Evolutionary conservation across 2,113 vertebrate species (phyloP).

Genomic region (Terrapene triunguis): DNA sequence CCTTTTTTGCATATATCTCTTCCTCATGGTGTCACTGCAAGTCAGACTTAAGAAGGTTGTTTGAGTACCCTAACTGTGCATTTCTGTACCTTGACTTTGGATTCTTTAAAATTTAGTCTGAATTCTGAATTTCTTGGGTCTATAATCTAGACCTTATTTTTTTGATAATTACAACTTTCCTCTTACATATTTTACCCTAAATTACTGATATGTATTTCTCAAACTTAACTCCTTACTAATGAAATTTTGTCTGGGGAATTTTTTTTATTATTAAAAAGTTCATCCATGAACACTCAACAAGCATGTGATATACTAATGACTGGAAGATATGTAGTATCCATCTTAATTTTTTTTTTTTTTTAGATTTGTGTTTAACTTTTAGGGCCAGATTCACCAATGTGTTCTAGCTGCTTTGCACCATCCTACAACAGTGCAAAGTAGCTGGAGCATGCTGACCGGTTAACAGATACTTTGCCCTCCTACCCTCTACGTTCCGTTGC

Average conservation of each 20-base stretch:
- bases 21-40: not conserved
- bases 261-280: not conserved
- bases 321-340: not conserved
- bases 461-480: not conserved
- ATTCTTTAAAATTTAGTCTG: not conserved
- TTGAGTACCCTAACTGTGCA: not conserved
- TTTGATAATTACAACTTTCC: not conserved
- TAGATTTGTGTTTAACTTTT: not conserved
- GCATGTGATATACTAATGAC: not conserved
- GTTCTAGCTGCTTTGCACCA: not conserved
- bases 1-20: not conserved
- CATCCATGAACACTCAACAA: not conserved
- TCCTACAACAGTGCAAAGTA: not conserved
- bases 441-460: not conserved
- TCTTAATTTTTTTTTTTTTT: not conserved
- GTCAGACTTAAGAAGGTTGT: not conserved
- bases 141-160: not conserved
- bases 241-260: not conserved
- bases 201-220: not conserved
- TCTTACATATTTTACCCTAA: not conserved
- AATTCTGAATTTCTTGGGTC: not conserved
- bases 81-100: not conserved
- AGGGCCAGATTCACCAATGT: not conserved
- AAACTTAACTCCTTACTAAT: too few species aligned
- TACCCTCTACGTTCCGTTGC: not conserved